A percentile compares a stretch with the other conserved stretches of the same genome.
phyloP scores from a whole-genome alignment of 2,113 vertebrate species.

The Terrapene triunguis region DNA sequence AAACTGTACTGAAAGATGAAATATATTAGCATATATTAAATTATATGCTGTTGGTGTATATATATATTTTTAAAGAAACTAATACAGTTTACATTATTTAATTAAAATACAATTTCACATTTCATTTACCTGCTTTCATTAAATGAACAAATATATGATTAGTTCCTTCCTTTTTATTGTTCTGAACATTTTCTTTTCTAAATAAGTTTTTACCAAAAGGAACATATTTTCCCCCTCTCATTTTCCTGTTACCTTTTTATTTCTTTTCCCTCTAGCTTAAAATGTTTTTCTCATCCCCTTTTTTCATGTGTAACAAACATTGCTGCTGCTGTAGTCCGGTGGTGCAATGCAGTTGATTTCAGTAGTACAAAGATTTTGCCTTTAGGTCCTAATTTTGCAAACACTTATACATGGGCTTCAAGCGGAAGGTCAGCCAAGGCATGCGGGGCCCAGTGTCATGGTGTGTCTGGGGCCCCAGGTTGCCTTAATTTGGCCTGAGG shows the following conservation, averaged over 20 bases:
- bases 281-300: not conserved
- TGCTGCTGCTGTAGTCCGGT: not conserved
- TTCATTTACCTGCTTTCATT: conserved; percentile 45
- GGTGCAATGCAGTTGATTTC: not conserved
- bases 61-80: not conserved
- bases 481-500: not conserved
- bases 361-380: not conserved
- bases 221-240: not conserved
- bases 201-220: not conserved
- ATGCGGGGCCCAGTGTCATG: not conserved
- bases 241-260: not conserved
- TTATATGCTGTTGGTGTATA: not conserved
- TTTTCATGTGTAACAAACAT: not conserved
- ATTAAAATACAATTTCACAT: conserved; percentile 29
- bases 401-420: rapidly evolving
- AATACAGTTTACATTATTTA: conserved; percentile 31
- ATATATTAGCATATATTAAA: conserved; percentile 20
- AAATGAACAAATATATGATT: not conserved
- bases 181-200: conserved; percentile 1
- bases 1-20: not conserved
- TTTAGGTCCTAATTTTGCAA: not conserved
- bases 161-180: not conserved
- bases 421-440: not conserved
- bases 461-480: not conserved
- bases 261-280: not conserved